Conservation (phyloP, 35 echinoderm and acorn worm genomes). For the Anneissia japonica region DNA sequence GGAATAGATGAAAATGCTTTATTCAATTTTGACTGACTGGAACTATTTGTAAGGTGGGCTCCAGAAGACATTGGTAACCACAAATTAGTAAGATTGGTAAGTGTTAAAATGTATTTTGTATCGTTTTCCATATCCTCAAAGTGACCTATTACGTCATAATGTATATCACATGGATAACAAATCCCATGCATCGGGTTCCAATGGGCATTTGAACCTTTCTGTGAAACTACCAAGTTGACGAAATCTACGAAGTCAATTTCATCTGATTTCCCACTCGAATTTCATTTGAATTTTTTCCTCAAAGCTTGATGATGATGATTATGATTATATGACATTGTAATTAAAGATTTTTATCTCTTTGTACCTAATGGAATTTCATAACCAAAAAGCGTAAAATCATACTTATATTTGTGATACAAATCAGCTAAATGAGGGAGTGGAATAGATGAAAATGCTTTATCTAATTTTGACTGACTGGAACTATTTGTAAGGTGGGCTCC, state of each 20-base stretch:
- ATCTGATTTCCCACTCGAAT: neutral
- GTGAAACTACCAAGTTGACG: neutral
- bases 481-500: conserved; percentile 69
- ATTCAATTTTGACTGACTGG: neutral
- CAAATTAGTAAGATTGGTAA: conserved; percentile 30
- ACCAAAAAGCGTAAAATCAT: conserved; percentile 43
- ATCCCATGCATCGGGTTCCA: conserved; percentile 26
- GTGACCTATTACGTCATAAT: conserved; percentile 81
- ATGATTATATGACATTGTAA: too few species aligned
- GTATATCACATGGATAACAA: conserved; percentile 72
- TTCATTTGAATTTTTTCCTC: neutral
- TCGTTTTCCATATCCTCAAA: conserved; percentile 84
- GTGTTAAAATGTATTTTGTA: conserved; percentile 53
- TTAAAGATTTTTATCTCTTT: too few species aligned
- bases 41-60: conserved; percentile 76
- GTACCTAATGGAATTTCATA: too few species aligned
- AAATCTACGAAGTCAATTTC: neutral
- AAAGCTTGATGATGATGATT: too few species aligned
- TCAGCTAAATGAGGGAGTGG: neutral
- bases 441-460: conserved; percentile 7
- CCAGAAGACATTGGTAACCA: conserved; percentile 56
- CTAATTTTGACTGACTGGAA: conserved; percentile 12
- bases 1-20: conserved; percentile 48
- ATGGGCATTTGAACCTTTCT: conserved; percentile 20
- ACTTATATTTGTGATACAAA: conserved; percentile 6